Conservation (phyloP, 2,888 invertebrate genomes). For the Cephus pygmeus region DNA sequence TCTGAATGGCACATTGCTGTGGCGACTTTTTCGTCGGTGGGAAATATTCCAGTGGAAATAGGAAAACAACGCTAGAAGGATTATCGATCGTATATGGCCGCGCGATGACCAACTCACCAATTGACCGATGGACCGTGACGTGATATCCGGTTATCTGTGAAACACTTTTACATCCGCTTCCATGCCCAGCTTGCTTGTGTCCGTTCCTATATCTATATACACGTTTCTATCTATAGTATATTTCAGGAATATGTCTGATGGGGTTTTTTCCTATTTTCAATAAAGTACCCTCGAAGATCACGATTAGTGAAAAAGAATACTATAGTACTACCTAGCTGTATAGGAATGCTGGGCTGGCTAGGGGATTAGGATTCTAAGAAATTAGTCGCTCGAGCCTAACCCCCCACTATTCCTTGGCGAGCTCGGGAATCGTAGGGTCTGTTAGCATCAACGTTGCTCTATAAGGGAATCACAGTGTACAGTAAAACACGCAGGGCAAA, state of each 20-base stretch:
- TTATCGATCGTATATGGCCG: neutral
- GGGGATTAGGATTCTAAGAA: no score
- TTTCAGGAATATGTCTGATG: neutral
- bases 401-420: no score
- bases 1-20: neutral
- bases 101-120: neutral
- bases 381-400: no score
- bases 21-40: neutral
- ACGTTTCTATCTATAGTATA: neutral
- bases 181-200: neutral
- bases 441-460: no score
- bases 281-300: neutral
- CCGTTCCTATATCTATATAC: neutral
- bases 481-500: no score
- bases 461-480: no score
- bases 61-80: neutral
- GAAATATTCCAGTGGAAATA: neutral
- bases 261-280: neutral
- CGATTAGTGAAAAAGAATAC: neutral
- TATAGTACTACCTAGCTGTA: no score
- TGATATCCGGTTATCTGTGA: constrained; percentile 1
- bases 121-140: constrained; percentile 8
- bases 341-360: no score
- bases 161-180: constrained; percentile 6
- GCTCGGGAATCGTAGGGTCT: no score